Percentiles rank a stretch among this genome's conserved stretches.
Conservation (phyloP, 2,797 vertebrate species). For the Pseudomugil gertrudae region DNA sequence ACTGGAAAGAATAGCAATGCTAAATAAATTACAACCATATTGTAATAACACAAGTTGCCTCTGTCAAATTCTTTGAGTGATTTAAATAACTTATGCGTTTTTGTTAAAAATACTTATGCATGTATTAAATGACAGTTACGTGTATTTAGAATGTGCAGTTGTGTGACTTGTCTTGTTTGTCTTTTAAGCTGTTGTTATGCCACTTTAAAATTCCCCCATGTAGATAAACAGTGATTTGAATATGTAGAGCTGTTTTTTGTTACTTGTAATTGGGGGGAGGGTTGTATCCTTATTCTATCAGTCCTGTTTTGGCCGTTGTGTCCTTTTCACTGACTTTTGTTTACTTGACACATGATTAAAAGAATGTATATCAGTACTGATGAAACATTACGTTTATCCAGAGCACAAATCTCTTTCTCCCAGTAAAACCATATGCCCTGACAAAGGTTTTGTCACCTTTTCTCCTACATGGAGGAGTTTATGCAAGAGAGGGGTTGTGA, state of each 20-base stretch:
- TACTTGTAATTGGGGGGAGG: constrained; percentile 15
- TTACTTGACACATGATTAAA: constrained; percentile 15
- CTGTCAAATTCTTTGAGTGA: too few relatives aligned
- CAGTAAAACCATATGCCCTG: constrained; percentile 25
- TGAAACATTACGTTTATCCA: constrained; percentile 38
- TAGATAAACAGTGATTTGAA: too few relatives aligned
- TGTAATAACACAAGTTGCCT: neutral
- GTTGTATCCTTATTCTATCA: constrained; percentile 5
- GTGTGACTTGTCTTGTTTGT: too few relatives aligned
- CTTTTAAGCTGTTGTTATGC: too few relatives aligned
- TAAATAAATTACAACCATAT: too few relatives aligned
- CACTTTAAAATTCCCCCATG: too few relatives aligned
- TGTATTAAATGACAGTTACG: too few relatives aligned
- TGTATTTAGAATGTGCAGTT: too few relatives aligned
- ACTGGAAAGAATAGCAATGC: too few relatives aligned
- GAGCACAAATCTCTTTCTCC: constrained; percentile 29
- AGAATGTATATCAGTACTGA: constrained; percentile 14
- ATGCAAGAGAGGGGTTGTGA: constrained; percentile 15
- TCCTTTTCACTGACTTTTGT: constrained; percentile 12
- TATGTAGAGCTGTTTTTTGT: constrained; percentile 10
- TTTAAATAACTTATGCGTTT: too few relatives aligned
- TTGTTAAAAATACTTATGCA: too few relatives aligned
- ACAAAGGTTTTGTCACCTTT: constrained; percentile 30
- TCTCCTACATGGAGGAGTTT: constrained; percentile 22
- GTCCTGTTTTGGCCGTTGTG: constrained; percentile 23